These are phyloP conservation scores for Hyles lineata DNA, from an alignment of 2,888 invertebrate genomes.

Conservation along the genomic window DNA sequence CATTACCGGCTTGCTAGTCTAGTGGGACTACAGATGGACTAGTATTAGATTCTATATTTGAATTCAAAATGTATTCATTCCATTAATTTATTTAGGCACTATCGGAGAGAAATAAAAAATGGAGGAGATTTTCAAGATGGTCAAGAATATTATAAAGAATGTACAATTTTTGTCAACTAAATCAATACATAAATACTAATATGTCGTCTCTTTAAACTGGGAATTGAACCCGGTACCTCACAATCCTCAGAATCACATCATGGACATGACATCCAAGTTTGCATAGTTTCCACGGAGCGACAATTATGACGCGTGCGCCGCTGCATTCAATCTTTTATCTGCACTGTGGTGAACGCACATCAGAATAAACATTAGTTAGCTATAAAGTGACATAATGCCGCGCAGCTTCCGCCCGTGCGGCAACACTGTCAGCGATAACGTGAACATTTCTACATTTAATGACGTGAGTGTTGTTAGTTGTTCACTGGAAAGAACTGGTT, in stretches of 20 bases:
- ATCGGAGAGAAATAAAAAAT: too few species aligned
- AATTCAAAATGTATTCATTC: too few species aligned
- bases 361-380: slow-evolving; percentile 18
- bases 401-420: slow-evolving; percentile 19
- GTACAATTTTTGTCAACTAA: too few species aligned
- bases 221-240: too few species aligned
- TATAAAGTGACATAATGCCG: slow-evolving; percentile 15
- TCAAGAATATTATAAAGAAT: too few species aligned
- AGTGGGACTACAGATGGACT: background rate
- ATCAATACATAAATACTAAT: too few species aligned
- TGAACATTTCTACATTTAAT: background rate
- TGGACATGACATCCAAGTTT: slow-evolving; percentile 16
- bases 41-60: too few species aligned
- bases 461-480: background rate
- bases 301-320: slow-evolving; percentile 14
- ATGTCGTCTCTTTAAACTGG: too few species aligned
- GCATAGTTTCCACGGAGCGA: slow-evolving; percentile 2
- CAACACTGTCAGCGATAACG: slow-evolving; percentile 7
- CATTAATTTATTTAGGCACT: too few species aligned
- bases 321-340: background rate
- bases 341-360: slow-evolving; percentile 15
- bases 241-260: background rate
- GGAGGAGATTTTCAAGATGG: too few species aligned
- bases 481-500: background rate
- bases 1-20: background rate